phyloP scores from a whole-genome alignment of 2,888 invertebrate species.

The Alloscopus bannaensis region DNA sequence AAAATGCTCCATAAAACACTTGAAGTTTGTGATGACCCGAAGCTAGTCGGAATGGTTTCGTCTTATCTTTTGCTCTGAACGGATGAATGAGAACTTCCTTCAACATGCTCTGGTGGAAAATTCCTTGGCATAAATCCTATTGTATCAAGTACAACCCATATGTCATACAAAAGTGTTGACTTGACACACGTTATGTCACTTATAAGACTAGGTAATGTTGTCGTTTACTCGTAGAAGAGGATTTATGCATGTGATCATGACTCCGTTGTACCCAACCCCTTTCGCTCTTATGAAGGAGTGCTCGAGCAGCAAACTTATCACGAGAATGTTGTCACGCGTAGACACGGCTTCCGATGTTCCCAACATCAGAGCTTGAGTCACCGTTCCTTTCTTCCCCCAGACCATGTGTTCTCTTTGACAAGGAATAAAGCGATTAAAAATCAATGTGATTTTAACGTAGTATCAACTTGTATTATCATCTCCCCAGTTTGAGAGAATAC shows the following conservation, averaged over 20 bases:
- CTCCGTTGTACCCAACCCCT: constrained; percentile 45
- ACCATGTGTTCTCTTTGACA: constrained; percentile 37
- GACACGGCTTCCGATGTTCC: constrained; percentile 27
- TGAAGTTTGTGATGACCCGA: constrained; percentile 81
- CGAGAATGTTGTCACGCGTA: constrained; percentile 40
- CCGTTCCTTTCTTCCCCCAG: constrained; percentile 41
- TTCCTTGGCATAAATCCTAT: constrained; percentile 54
- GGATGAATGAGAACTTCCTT: constrained; percentile 82
- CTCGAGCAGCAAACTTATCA: constrained; percentile 38
- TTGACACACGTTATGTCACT: not conserved
- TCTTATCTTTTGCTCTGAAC: constrained; percentile 83
- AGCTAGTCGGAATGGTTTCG: constrained; percentile 84
- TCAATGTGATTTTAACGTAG: not conserved
- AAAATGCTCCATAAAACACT: constrained; percentile 49
- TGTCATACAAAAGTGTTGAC: not conserved
- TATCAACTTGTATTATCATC: too few species aligned
- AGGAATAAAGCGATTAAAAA: not conserved
- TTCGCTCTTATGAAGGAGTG: constrained; percentile 35
- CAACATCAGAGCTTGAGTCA: constrained; percentile 32
- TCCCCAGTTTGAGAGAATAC: constrained; percentile 32
- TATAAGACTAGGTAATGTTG: not conserved
- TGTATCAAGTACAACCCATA: not conserved
- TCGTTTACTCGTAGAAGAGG: constrained; percentile 9
- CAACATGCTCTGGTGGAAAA: constrained; percentile 35
- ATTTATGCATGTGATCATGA: constrained; percentile 29